Percentiles rank a stretch among this genome's conserved stretches.
Conservation (phyloP, 2,113 vertebrate genomes). For the Alces alces region DNA sequence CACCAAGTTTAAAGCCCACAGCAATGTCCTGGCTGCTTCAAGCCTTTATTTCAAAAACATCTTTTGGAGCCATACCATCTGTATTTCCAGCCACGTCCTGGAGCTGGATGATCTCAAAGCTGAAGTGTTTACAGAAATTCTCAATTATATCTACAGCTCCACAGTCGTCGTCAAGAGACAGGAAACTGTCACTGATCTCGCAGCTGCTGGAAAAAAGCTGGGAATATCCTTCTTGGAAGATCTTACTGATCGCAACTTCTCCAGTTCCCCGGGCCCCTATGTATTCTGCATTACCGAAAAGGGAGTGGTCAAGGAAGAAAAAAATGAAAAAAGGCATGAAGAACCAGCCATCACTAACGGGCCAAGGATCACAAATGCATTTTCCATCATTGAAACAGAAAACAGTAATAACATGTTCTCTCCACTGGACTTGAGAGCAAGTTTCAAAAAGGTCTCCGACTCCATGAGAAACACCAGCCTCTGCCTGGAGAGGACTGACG, state of each 20-base stretch:
- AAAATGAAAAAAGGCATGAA: constrained; percentile 83
- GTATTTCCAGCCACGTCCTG: constrained; percentile 91
- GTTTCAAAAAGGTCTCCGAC: constrained; percentile 86
- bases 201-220: constrained; percentile 93
- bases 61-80: constrained; percentile 88
- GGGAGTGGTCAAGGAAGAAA: constrained; percentile 83
- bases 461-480: constrained; percentile 74
- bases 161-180: constrained; percentile 86
- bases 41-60: constrained; percentile 96
- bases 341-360: constrained; percentile 88
- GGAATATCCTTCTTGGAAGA: constrained; percentile 97
- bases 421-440: constrained; percentile 86
- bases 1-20: constrained; percentile 97
- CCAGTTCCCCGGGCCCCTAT: constrained; percentile 80
- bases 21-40: constrained; percentile 95
- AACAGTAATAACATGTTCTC: constrained; percentile 89
- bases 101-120: constrained; percentile 96
- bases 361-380: constrained; percentile 97
- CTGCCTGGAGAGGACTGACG: constrained; percentile 72
- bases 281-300: constrained; percentile 81
- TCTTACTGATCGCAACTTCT: constrained; percentile 80
- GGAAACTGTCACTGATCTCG: constrained; percentile 87
- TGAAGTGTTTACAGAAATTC: constrained; percentile 95
- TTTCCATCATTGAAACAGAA: constrained; percentile 94
- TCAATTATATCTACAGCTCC: constrained; percentile 98